These are phyloP conservation scores for Acleris laterana DNA, from an alignment of 2,888 invertebrate species.

Conservation along the genomic window DNA sequence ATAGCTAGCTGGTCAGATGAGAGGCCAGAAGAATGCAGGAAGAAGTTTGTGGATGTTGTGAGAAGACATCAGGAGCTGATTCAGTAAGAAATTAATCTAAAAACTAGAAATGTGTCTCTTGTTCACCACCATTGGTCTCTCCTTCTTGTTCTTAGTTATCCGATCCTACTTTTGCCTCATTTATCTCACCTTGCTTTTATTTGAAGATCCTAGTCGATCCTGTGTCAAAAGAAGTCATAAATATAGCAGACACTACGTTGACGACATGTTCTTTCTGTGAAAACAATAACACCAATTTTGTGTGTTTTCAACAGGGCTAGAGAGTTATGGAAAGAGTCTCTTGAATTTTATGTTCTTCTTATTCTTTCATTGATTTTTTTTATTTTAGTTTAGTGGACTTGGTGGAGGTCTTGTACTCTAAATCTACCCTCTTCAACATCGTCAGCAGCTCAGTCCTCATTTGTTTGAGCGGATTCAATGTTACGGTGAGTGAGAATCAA, in stretches of 20 bases:
- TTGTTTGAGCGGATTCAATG: conserved; percentile 68
- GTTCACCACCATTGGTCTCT: too few relatives aligned
- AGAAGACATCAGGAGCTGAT: conserved; percentile 62
- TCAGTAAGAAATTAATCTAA: conserved; percentile 50
- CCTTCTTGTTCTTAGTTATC: too few relatives aligned
- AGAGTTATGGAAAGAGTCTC: too few relatives aligned
- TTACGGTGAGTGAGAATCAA: conserved; percentile 53
- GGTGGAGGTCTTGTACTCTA: conserved; percentile 60
- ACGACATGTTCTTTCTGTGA: too few relatives aligned
- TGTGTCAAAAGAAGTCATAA: too few relatives aligned
- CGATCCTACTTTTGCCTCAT: too few relatives aligned
- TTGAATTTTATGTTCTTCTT: too few relatives aligned
- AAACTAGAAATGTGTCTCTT: neutral
- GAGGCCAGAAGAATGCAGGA: conserved; percentile 41
- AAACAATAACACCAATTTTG: too few relatives aligned
- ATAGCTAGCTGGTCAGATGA: conserved; percentile 36
- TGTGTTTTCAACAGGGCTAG: too few relatives aligned
- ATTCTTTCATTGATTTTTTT: neutral
- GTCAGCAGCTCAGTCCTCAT: conserved; percentile 64
- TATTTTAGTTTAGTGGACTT: conserved; percentile 59
- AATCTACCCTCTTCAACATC: conserved; percentile 65
- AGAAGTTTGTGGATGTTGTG: conserved; percentile 48
- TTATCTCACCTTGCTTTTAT: too few relatives aligned
- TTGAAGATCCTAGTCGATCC: too few relatives aligned
- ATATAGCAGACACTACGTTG: too few relatives aligned